Evolutionary conservation across 2,797 vertebrate genomes (phyloP), one percentile per base, ranked within the genome.

Genomic region (Urocyon cinereoargenteus): DNA sequence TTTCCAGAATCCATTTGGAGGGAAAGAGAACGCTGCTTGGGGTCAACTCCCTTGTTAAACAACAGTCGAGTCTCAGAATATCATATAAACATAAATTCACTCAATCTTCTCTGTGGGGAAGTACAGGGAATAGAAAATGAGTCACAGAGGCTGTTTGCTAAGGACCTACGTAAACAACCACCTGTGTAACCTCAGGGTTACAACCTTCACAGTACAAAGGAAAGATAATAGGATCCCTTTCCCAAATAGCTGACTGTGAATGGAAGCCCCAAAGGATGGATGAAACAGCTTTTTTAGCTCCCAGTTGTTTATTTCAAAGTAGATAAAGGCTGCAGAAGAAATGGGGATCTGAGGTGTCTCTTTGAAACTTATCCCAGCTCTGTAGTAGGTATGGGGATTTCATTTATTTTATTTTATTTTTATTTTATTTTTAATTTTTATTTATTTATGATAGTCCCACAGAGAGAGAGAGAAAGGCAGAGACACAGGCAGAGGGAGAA

Each of bases 251-350:
- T 64, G 34, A 62, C 45, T 68, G 31, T 34, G 86, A 75, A 55
- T 40, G 72, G 21, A 34, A 84, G 2, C 22, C 45, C 51, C 62
- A 68, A 91, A 91, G 31, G 64, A 72, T 40, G 7, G 45, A 72
- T 62, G 19, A 77, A 86, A 85, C 6, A 40, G 19, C 24, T 83
- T 34, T 94, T 87, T 90, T 49, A 90, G 94, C 19, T 34, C 77
- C 75, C 31, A 91, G 70, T 34, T 78, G 49, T 83, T 89, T 85
- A 85, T 66, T 87, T 87, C 75, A 91, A 96, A 86, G 28, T 91
- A 3, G 62, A 49, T 7, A 55, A 51, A 89, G 73, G 26, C 6
- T 86, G 94, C 61, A 89, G 68, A 40, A 51, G 15, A 77, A 49
- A 78, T 83, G 26, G 94, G 21, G 6, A 53, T 55, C 9, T 36